phyloP scores from a whole-genome alignment of 2,797 vertebrate species.

The Cynodonichthys magdalenae region DNA sequence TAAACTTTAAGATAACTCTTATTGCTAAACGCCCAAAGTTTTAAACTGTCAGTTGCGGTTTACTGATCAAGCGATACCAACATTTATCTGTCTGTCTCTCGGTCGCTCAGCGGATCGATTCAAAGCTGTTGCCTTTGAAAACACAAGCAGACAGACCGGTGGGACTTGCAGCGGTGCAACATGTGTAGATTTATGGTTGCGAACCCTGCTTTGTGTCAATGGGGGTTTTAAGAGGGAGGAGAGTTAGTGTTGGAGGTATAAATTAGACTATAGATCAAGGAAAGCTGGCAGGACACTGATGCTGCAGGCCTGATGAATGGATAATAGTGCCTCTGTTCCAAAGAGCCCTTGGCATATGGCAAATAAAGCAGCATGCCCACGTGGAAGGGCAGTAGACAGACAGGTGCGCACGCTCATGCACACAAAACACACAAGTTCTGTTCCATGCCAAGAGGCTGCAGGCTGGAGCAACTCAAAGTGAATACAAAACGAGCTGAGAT shows the following conservation, averaged over 20 bases:
- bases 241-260: conserved; percentile 53
- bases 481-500: conserved; percentile 40
- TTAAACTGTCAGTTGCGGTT: conserved; percentile 24
- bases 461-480: conserved; percentile 45
- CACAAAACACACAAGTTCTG: conserved; percentile 11
- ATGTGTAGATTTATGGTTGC: conserved; percentile 53
- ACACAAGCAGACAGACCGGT: conserved; percentile 21
- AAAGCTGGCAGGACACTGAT: conserved; percentile 42
- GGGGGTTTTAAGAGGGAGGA: conserved; percentile 36
- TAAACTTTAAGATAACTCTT: conserved; percentile 17
- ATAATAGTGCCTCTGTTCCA: conserved; percentile 57
- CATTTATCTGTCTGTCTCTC: conserved; percentile 10
- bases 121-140: conserved; percentile 30
- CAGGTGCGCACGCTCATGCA: conserved; percentile 27
- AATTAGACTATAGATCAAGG: conserved; percentile 63
- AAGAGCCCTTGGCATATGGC: conserved; percentile 59
- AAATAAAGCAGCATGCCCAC: conserved; percentile 51
- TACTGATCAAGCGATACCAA: background rate
- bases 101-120: conserved; percentile 17
- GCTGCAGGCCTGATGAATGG: conserved; percentile 63
- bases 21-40: conserved; percentile 24
- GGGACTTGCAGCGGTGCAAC: conserved; percentile 13
- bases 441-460: conserved; percentile 31
- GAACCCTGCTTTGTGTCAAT: conserved; percentile 49
- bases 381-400: conserved; percentile 39